Conservation (phyloP, 2,888 invertebrate species). For the Torymus aiolomorphi region DNA sequence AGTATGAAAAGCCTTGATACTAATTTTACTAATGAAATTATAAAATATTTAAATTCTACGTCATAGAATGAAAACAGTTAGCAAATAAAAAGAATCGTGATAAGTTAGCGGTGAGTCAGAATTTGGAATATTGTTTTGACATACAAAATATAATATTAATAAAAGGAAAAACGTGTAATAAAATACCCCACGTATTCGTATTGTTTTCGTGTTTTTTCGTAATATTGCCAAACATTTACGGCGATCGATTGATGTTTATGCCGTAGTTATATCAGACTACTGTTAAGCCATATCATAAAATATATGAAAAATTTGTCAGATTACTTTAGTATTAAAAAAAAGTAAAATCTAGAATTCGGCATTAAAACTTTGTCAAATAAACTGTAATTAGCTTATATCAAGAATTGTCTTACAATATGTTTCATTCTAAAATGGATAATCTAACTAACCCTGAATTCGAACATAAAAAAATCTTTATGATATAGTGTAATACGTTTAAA, state of each 20-base stretch:
- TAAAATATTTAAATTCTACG: no score
- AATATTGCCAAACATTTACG: neutral
- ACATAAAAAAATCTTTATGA: no score
- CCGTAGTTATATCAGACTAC: neutral
- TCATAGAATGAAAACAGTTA: neutral
- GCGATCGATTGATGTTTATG: neutral
- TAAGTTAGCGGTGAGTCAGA: neutral
- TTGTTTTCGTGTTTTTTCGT: constrained; percentile 15
- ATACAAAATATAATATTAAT: neutral
- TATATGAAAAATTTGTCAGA: neutral
- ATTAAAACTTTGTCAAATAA: neutral
- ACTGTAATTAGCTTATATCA: neutral
- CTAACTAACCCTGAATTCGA: no score
- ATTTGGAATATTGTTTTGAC: no score
- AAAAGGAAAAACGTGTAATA: constrained; percentile 4
- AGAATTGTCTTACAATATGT: no score
- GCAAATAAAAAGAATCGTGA: neutral
- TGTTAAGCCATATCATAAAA: neutral
- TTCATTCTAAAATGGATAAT: no score
- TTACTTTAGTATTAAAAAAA: neutral
- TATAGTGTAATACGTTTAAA: no score
- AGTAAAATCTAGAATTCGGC: no score
- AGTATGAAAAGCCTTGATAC: no score
- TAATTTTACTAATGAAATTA: no score
- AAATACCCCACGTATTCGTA: neutral